Conservation (phyloP, 1,140 invertebrate genomes). For the Papilio polytes region DNA sequence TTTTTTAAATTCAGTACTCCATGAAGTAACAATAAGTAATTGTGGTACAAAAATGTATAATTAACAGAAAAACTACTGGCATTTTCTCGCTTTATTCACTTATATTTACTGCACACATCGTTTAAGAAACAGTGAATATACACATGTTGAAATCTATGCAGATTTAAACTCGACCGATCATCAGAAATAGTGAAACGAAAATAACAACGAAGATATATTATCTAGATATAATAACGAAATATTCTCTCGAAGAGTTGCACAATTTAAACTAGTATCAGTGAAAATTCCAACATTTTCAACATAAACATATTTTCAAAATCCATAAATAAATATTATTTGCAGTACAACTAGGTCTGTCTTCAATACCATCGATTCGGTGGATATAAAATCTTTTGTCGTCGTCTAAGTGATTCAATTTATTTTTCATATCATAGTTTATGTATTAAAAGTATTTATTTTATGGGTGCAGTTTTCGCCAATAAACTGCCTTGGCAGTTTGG, state of each 20-base stretch:
- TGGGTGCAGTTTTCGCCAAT: too few relatives aligned
- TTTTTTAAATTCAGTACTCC: too few relatives aligned
- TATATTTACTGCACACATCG: background rate
- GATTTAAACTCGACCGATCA: constrained; percentile 1
- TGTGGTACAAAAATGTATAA: too few relatives aligned
- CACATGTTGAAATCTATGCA: background rate
- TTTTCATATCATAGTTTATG: too few relatives aligned
- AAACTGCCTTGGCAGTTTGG: too few relatives aligned
- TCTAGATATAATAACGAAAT: background rate
- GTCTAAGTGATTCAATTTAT: background rate
- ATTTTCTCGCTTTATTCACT: background rate
- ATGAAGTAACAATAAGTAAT: too few relatives aligned
- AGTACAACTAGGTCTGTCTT: background rate
- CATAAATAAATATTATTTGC: background rate
- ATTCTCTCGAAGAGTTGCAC: background rate
- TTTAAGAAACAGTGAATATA: background rate
- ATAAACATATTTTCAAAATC: background rate
- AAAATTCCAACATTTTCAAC: background rate
- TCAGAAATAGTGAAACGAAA: constrained; percentile 21
- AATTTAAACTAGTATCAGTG: background rate
- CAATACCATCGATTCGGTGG: background rate
- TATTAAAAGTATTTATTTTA: too few relatives aligned
- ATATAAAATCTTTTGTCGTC: background rate
- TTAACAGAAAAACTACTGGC: background rate
- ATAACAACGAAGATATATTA: background rate